These are phyloP conservation scores for Sussaba pulchella DNA, from an alignment of 2,888 invertebrate genomes.

Conservation along the genomic window DNA sequence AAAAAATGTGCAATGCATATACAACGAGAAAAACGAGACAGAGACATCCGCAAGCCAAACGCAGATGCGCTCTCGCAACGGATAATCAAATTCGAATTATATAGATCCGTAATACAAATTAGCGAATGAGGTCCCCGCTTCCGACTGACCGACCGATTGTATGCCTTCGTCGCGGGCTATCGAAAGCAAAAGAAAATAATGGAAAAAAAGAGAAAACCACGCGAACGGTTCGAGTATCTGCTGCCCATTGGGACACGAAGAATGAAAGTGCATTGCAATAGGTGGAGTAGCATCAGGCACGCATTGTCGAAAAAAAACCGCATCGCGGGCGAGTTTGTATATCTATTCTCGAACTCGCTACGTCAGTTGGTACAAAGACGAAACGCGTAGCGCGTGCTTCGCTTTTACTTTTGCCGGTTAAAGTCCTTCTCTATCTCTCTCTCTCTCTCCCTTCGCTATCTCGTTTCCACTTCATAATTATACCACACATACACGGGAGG, in stretches of 20 bases:
- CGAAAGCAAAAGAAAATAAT: constrained; percentile 67
- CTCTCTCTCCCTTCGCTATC: constrained; percentile 49
- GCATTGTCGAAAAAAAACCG: constrained; percentile 79
- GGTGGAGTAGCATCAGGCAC: constrained; percentile 57
- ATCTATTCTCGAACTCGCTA: constrained; percentile 64
- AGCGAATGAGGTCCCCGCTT: constrained; percentile 72
- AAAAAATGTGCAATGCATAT: constrained; percentile 12
- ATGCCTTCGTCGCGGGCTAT: constrained; percentile 40
- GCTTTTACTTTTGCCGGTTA: constrained; percentile 63
- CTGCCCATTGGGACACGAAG: constrained; percentile 53
- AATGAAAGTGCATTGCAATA: constrained; percentile 52
- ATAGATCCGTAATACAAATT: constrained; percentile 79
- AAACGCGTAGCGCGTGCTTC: constrained; percentile 77
- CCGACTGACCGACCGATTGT: constrained; percentile 30
- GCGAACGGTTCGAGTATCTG: constrained; percentile 48
- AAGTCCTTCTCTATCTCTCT: constrained; percentile 28
- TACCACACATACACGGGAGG: constrained; percentile 70
- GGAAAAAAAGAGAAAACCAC: constrained; percentile 61
- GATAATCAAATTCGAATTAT: constrained; percentile 80
- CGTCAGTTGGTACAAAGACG: constrained; percentile 80
- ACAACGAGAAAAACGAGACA: constrained; percentile 42
- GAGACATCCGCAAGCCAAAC: constrained; percentile 61
- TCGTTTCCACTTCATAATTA: constrained; percentile 53
- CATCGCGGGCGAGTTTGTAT: constrained; percentile 67
- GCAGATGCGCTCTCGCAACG: constrained; percentile 78